Percentiles rank a stretch among this genome's conserved stretches.
phyloP scores from a whole-genome alignment of 2,888 invertebrate genomes.

The Cantharis lateralis region DNA sequence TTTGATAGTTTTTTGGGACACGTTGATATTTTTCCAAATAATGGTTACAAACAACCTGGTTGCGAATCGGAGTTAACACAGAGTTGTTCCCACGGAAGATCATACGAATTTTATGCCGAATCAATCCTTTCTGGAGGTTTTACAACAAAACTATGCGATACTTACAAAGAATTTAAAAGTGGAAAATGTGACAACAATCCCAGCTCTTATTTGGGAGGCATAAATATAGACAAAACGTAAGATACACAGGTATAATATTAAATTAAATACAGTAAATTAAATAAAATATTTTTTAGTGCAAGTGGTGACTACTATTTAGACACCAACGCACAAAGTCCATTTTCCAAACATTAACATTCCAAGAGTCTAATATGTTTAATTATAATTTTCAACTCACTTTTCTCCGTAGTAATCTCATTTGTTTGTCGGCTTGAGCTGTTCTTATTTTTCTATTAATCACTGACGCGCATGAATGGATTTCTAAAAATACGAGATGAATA shows the following conservation, averaged over 20 bases:
- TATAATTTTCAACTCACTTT: no score
- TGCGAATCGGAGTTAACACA: constrained; percentile 46
- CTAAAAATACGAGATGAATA: no score
- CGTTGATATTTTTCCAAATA: constrained; percentile 51
- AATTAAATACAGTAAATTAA: neutral
- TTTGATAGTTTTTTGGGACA: constrained; percentile 45
- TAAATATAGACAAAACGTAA: constrained; percentile 31
- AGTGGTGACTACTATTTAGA: constrained; percentile 44
- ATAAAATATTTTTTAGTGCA: neutral
- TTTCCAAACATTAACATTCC: neutral
- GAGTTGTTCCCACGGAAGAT: constrained; percentile 55
- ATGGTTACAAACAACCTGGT: constrained; percentile 49
- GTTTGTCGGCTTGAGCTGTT: no score
- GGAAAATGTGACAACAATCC: constrained; percentile 34
- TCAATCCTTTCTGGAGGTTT: constrained; percentile 48
- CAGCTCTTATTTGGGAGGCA: constrained; percentile 34
- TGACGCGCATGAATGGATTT: no score
- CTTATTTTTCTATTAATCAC: no score
- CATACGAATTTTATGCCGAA: constrained; percentile 56
- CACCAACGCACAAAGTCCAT: constrained; percentile 45
- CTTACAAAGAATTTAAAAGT: constrained; percentile 29
- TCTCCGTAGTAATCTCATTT: no score
- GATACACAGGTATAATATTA: neutral
- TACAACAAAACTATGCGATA: constrained; percentile 37
- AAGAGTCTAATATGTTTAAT: neutral